Base-by-base conservation (phyloP, 2,888 invertebrate species). In the Apantesis nais region DNA sequence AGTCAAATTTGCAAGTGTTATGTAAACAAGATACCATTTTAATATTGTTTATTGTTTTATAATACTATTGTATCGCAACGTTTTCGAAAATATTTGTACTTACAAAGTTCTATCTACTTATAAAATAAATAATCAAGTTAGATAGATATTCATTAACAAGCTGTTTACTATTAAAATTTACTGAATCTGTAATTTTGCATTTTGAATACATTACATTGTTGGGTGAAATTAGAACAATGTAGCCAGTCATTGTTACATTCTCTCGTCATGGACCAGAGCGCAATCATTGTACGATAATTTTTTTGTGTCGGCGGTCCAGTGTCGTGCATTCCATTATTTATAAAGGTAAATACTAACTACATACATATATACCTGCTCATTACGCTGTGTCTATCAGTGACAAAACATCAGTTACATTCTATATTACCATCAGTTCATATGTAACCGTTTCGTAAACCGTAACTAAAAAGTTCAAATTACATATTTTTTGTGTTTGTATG, bases 261-360 rank as follows among this genome's bases (percentile, higher is more conserved):
- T 84, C 84, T 86, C 92, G 93, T 93, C 92, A 94, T 88, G 93
- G 91, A 74, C 90, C 86, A 85, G 77, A 87, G 93, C 89, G 84
- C 88, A 91, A 89, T 89, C 93, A 94, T 93, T 94, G 93, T 93
- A 83, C 84, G 82, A 89, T 86, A 86, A 87, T 87, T 91, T 87
- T 85, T 88, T 89, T 91, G 90, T 91, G 88, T 88, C 85, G 84
- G 88, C 89, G 87, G 85, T 85, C 83, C 70, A 66, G 62, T 71
- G 64, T 12, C 41, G 25, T 41, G 48, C 58, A 58, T 41, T 52
- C 66, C 62, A 72, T 72, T 68, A 72, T 66, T 66, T 52, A 41
- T 70, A 74, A 70, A 68, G 48, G 52, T 66, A 73, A 25, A 12
- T 68, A 66, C 29, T 55, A 29, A 58, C 34, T 66, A 70, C 41